Conservation (phyloP, 53 echinoderm and acorn worm species). For the Patiria pectinifera region DNA sequence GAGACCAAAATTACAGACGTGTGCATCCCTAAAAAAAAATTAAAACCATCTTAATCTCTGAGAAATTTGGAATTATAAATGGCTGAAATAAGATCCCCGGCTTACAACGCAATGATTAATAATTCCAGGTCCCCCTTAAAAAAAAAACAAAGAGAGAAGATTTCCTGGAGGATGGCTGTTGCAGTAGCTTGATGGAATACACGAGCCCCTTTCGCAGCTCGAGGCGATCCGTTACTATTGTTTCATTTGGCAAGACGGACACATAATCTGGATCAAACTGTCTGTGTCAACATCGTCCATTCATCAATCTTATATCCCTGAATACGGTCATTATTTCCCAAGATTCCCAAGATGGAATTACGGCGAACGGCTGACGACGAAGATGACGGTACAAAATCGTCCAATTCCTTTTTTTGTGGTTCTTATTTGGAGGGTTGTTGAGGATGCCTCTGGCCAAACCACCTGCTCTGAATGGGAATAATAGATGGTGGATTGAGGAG, state of each 20-base stretch:
- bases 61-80: slow-evolving; percentile 23
- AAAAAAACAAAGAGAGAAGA: not conserved
- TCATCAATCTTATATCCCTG: slow-evolving; percentile 59
- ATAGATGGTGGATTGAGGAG: slow-evolving; percentile 17
- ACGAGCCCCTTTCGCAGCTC: slow-evolving; percentile 5
- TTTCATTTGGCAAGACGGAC: slow-evolving; percentile 9
- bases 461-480: slow-evolving; percentile 51
- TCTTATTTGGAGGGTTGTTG: not conserved
- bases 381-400: slow-evolving; percentile 1
- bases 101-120: slow-evolving; percentile 33
- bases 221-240: slow-evolving; percentile 41
- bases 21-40: not conserved
- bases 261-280: slow-evolving; percentile 45
- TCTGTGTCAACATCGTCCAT: slow-evolving; percentile 52
- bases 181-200: not conserved
- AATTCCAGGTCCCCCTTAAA: not conserved
- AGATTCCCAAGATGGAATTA: slow-evolving; percentile 38
- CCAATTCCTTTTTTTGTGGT: not conserved
- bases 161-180: not conserved
- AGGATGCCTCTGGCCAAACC: slow-evolving; percentile 54
- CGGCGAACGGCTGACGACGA: not conserved
- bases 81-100: slow-evolving; percentile 35
- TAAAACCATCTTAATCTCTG: not conserved
- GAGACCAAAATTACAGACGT: not conserved
- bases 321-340: slow-evolving; percentile 56